These are phyloP conservation scores for Otolemur crassicaudatus DNA, from an alignment of 2,797 vertebrate species.

Conservation along the genomic window DNA sequence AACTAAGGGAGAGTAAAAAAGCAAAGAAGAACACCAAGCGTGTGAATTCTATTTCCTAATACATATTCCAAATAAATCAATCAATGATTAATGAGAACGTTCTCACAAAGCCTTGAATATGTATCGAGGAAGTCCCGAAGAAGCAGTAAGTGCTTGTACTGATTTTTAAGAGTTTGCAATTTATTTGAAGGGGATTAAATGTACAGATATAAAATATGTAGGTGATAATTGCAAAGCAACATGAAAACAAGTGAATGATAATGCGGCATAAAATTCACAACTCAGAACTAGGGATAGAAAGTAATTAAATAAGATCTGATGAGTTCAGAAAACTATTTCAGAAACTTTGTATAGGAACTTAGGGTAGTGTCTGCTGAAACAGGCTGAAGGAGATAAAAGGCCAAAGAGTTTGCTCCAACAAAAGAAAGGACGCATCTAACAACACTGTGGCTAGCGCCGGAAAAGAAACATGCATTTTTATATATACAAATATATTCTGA, in stretches of 20 bases:
- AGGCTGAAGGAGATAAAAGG: background rate
- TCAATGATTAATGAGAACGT: slow-evolving; percentile 48
- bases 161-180: slow-evolving; percentile 66
- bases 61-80: slow-evolving; percentile 29
- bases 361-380: background rate
- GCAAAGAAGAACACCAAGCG: background rate
- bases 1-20: background rate
- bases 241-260: slow-evolving; percentile 56
- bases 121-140: slow-evolving; percentile 39
- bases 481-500: background rate
- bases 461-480: background rate
- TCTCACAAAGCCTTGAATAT: slow-evolving; percentile 55
- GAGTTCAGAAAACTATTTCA: background rate
- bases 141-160: slow-evolving; percentile 49
- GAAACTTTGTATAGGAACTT: background rate
- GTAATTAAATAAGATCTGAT: slow-evolving; percentile 21
- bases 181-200: slow-evolving; percentile 61
- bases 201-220: slow-evolving; percentile 53
- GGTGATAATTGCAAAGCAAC: slow-evolving; percentile 31
- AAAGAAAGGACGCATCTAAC: background rate
- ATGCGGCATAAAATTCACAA: slow-evolving; percentile 30
- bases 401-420: background rate
- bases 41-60: slow-evolving; percentile 29
- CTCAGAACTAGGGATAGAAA: background rate
- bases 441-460: accelerated